These are phyloP conservation scores for Cavia porcellus DNA, from an alignment of 2,113 vertebrate genomes.

Conservation along the genomic window DNA sequence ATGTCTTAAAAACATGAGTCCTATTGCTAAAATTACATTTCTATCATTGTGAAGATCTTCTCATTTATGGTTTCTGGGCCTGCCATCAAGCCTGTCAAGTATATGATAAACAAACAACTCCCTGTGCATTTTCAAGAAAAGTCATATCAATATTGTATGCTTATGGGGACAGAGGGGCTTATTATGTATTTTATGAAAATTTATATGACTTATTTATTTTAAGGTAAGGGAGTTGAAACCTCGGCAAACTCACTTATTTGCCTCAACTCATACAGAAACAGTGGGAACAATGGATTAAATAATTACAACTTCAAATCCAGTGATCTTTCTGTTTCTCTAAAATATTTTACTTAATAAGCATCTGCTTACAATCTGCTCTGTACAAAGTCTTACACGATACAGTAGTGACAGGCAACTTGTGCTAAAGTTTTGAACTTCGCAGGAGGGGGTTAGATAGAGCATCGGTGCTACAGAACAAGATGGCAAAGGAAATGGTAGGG, in stretches of 20 bases:
- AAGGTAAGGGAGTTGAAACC: neutral
- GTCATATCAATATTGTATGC: neutral
- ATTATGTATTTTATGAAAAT: neutral
- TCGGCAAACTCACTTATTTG: neutral
- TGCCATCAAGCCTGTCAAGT: neutral
- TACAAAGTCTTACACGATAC: neutral
- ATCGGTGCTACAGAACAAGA: neutral
- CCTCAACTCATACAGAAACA: neutral
- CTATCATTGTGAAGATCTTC: neutral
- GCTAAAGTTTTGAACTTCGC: neutral
- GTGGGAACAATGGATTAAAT: neutral
- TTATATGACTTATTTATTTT: slow-evolving; percentile 2
- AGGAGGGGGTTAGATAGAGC: neutral
- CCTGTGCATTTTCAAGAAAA: neutral
- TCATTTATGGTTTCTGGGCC: neutral
- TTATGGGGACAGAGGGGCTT: neutral
- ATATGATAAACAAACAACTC: neutral
- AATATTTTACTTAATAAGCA: neutral
- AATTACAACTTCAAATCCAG: neutral
- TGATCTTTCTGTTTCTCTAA: neutral
- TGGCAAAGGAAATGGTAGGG: neutral
- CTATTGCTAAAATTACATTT: neutral
- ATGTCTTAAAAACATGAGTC: neutral
- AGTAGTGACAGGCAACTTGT: neutral
- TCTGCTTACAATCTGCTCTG: neutral